A percentile compares a stretch with the other conserved stretches of the same genome.
phyloP scores from a whole-genome alignment of 2,113 vertebrate species.

The Paradisaea rubra region DNA sequence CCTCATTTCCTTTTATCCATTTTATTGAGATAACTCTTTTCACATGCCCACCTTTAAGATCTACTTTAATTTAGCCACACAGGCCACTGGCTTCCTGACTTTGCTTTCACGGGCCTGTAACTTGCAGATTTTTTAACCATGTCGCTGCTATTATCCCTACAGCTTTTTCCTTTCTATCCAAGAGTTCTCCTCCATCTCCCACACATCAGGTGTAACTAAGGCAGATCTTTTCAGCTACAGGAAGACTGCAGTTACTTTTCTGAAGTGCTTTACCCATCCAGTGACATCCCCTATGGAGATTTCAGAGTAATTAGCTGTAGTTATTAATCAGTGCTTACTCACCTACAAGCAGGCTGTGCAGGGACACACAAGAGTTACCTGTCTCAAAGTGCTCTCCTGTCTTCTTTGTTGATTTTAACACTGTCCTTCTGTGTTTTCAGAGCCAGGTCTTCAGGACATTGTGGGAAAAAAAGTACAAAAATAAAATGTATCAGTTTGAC shows the following conservation, averaged over 20 bases:
- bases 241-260: background rate
- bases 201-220: background rate
- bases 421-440: background rate
- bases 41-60: background rate
- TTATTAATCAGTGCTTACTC: background rate
- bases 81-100: background rate
- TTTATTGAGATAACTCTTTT: background rate
- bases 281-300: background rate
- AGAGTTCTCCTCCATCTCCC: background rate
- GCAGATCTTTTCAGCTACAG: background rate
- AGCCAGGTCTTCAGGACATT: background rate
- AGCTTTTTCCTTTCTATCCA: background rate
- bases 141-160: no score
- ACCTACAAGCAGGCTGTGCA: background rate
- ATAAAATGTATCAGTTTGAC: background rate
- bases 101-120: background rate
- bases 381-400: background rate
- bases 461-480: fast-evolving
- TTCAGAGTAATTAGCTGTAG: background rate
- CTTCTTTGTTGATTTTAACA: background rate
- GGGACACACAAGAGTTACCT: fast-evolving
- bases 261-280: background rate
- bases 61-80: background rate
- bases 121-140: background rate
- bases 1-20: background rate